Evolutionary conservation across 2,888 invertebrate species (phyloP).

Genomic region (Cheilosia vernalis): DNA sequence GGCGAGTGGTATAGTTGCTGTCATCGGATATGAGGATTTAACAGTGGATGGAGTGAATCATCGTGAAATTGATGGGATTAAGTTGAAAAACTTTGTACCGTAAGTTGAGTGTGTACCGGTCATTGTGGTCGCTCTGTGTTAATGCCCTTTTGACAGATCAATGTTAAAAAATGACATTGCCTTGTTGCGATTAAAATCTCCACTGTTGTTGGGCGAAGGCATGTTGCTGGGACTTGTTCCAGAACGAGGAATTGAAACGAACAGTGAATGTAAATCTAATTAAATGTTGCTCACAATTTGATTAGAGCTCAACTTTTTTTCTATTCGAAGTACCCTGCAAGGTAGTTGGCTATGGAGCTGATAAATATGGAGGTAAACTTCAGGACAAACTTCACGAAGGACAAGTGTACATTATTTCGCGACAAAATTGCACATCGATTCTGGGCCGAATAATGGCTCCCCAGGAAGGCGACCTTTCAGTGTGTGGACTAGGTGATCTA

Average conservation of each 20-base stretch:
- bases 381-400: constrained; percentile 79
- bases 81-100: constrained; percentile 80
- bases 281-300: background rate
- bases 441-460: constrained; percentile 82
- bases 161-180: constrained; percentile 81
- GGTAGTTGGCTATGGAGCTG: constrained; percentile 82
- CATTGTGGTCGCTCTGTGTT: constrained; percentile 1
- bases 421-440: constrained; percentile 78
- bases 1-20: constrained; percentile 76
- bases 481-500: constrained; percentile 81
- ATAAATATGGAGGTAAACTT: constrained; percentile 79
- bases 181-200: constrained; percentile 76
- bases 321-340: constrained; percentile 78
- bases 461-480: constrained; percentile 79
- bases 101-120: constrained; percentile 74
- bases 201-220: background rate
- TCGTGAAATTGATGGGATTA: constrained; percentile 77
- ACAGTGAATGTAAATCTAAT: constrained; percentile 77
- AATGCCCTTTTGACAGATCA: constrained; percentile 75
- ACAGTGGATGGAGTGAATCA: constrained; percentile 74
- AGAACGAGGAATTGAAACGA: constrained; percentile 77
- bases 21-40: constrained; percentile 79
- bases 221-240: constrained; percentile 76
- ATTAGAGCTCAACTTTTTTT: background rate
- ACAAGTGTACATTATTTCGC: constrained; percentile 79